Conservation (phyloP, 2,797 vertebrate genomes). For the Graptemys geographica region DNA sequence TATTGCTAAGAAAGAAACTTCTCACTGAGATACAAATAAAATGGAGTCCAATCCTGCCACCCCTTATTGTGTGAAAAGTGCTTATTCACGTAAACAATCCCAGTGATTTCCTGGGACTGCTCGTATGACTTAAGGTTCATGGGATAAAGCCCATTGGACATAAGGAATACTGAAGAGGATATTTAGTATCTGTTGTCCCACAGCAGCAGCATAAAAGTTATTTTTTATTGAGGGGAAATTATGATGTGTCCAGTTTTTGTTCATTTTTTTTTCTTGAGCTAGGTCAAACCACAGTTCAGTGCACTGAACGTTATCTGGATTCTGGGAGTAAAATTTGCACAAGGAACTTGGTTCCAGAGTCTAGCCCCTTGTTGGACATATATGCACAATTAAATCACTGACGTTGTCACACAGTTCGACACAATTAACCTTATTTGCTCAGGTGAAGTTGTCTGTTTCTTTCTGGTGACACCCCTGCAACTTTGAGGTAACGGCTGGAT, state of each 20-base stretch:
- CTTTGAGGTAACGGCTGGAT: not conserved
- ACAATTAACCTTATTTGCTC: not conserved
- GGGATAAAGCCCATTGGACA: not conserved
- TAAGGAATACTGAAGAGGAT: not conserved
- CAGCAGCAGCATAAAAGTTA: not conserved
- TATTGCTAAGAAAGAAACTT: not conserved
- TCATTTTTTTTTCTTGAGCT: not conserved
- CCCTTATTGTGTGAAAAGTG: not conserved
- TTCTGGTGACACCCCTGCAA: not conserved
- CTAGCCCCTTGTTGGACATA: not conserved
- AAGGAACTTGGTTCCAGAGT: not conserved
- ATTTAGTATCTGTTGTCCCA: not conserved
- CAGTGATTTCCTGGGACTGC: not conserved
- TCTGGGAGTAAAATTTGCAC: not conserved
- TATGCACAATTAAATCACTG: not conserved
- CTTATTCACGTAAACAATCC: not conserved
- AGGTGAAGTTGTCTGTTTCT: not conserved
- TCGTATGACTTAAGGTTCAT: fast-evolving
- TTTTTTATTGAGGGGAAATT: not conserved
- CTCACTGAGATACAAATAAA: not conserved
- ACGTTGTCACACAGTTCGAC: not conserved
- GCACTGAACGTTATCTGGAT: not conserved
- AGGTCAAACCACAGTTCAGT: not conserved
- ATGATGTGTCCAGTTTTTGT: not conserved
- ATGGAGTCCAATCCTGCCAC: not conserved